Base-by-base conservation (phyloP, 2,113 vertebrate species). In the Strix aluco region DNA sequence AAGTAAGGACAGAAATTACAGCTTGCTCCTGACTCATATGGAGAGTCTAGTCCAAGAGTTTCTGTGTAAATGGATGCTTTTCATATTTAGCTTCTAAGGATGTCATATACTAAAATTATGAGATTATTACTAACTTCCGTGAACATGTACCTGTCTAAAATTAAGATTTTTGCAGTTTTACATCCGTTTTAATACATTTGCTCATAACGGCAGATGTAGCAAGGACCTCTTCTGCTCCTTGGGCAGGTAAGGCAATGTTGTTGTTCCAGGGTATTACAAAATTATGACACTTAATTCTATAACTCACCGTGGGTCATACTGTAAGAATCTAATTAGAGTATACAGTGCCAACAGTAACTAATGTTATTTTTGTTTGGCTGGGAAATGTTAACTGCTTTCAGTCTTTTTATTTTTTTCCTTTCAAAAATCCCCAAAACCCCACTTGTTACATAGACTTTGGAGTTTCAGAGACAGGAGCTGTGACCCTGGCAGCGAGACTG, bases 21-120 rank as follows among this genome's bases (percentile, higher is more conserved):
- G 46, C 47, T 12, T 4, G 3, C 7, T 12, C 61, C 70, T 1
- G 4, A 4, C 0, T 46, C n/a, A 13, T 3, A 1, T 0, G 8
- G 63, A 3, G 47, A 8, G 34, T 4, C 40, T 12, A 6, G 11
- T 3, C 40, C 46, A 19, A 19, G 15, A 4, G 7, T 10, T 74
- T 32, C 67, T 4, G 0, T 5, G 25, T 5, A 19, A 86, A 71
- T 25, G 29, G 49, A 12, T 18, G 16, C 6, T n/a, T 44, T 30
- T 2, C 15, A 6, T 23, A 20, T 15, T 2, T 51, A 66, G 14
- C 51, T 19, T 21, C 62, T 30, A 38, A 61, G 34, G 34, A 9
- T 1, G 17, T 25, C 79, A 34, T 3, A 2, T 6, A 5, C 20
- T 70, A 20, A 40, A 40, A 38, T 44, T 2, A 9, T 16, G 20